Percentiles rank a stretch among this genome's conserved stretches.
These are phyloP conservation scores for Hoplostethus mediterraneus DNA, from an alignment of 2,797 vertebrate genomes.

Conservation along the genomic window DNA sequence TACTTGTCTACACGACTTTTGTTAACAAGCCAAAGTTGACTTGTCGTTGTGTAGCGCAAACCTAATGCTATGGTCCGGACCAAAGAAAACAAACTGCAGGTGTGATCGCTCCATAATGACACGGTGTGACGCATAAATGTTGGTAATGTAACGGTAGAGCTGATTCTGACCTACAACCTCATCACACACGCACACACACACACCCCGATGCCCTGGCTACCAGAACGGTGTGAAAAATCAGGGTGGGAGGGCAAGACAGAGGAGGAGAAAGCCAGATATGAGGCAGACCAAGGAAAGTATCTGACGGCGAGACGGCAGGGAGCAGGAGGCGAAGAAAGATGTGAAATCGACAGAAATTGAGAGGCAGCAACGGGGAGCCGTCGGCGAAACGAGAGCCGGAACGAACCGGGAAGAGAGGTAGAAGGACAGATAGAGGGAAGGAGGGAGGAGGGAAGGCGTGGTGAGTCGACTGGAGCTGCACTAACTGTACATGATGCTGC, in stretches of 20 bases:
- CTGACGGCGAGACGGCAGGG: conserved; percentile 1
- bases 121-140: neutral
- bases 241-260: neutral
- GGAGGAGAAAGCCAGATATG: neutral
- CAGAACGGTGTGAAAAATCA: neutral
- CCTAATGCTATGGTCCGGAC: conserved; percentile 2
- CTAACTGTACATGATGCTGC: conserved; percentile 44
- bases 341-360: conserved; percentile 8
- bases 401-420: neutral
- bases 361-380: neutral
- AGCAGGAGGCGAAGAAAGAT: neutral
- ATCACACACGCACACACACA: too few relatives aligned
- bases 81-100: neutral
- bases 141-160: neutral
- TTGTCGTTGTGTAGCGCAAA: conserved; percentile 4
- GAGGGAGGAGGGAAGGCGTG: neutral
- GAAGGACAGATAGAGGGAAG: conserved; percentile 8
- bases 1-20: neutral
- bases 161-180: neutral
- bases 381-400: conserved; percentile 1
- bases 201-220: neutral
- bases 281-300: neutral
- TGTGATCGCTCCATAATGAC: neutral
- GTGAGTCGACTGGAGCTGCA: conserved; percentile 21
- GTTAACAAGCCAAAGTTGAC: conserved; percentile 1